These are phyloP conservation scores for Malurus melanocephalus DNA, from an alignment of 2,113 vertebrate species.

Conservation along the genomic window DNA sequence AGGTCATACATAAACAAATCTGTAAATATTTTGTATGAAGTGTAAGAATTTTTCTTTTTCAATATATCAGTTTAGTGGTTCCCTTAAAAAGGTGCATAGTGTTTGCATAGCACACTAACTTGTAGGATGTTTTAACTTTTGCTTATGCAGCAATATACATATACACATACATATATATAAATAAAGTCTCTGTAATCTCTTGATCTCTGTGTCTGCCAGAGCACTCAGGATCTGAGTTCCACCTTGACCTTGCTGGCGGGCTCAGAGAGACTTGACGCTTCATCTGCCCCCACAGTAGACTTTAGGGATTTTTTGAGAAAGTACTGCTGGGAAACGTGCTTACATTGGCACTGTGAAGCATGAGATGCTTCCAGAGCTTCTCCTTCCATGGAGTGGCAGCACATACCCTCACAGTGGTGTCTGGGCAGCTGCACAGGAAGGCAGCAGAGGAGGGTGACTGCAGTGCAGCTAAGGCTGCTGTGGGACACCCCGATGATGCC, in stretches of 20 bases:
- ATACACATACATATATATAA: too few species aligned
- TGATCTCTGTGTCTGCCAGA: not conserved
- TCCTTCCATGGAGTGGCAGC: not conserved
- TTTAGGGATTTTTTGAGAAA: not conserved
- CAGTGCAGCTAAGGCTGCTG: not conserved
- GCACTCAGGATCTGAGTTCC: not conserved
- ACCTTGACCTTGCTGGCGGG: not conserved
- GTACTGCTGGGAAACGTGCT: not conserved
- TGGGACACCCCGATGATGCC: rapidly evolving
- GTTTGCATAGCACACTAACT: not conserved
- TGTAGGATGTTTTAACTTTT: not conserved
- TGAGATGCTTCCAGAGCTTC: not conserved
- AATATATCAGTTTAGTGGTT: not conserved
- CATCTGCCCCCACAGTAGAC: rapidly evolving
- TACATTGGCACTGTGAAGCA: not conserved
- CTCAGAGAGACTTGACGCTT: not conserved
- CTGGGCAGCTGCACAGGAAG: not conserved
- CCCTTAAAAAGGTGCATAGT: not conserved
- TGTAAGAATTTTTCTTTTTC: not conserved
- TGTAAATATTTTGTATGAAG: not conserved
- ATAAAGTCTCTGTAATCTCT: not conserved
- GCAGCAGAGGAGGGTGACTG: rapidly evolving
- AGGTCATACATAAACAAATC: not conserved
- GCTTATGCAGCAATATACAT: not conserved
- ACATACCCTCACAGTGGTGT: rapidly evolving